Conservation (phyloP, 1,140 invertebrate genomes). For the Panagrolaimus sp. region DNA sequence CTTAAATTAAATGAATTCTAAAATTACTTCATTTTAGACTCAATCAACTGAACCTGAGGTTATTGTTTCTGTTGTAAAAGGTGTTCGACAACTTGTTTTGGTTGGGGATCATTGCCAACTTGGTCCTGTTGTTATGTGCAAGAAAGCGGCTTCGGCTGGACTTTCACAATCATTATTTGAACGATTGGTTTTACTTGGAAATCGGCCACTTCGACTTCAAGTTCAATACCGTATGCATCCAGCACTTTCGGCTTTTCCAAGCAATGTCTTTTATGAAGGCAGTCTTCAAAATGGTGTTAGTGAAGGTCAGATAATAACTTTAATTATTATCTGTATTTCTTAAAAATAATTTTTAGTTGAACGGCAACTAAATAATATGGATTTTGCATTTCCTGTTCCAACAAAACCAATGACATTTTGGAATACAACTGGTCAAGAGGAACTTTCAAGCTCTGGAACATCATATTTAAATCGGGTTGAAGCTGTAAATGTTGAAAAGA, state of each 20-base stretch:
- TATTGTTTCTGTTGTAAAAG: conserved; percentile 94
- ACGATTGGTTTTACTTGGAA: conserved; percentile 87
- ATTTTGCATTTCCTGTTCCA: conserved; percentile 92
- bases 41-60: conserved; percentile 96
- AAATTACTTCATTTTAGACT: conserved; percentile 46
- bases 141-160: conserved; percentile 92
- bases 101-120: conserved; percentile 98
- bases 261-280: conserved; percentile 99
- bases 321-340: not conserved
- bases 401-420: conserved; percentile 99
- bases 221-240: conserved; percentile 98
- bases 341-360: conserved; percentile 69
- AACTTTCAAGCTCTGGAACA: conserved; percentile 94
- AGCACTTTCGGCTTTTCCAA: conserved; percentile 89
- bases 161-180: conserved; percentile 96
- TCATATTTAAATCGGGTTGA: conserved; percentile 97
- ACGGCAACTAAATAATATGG: conserved; percentile 77
- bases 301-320: conserved; percentile 65
- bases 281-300: conserved; percentile 96
- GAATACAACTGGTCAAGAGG: conserved; percentile 88
- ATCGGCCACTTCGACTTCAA: conserved; percentile 78
- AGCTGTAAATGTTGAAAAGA: conserved; percentile 94
- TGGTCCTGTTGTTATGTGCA: conserved; percentile 75
- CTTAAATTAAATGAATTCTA: too few species aligned
- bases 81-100: conserved; percentile 88